Conservation (phyloP, 2,113 vertebrate species). For the Microtus montanus region DNA sequence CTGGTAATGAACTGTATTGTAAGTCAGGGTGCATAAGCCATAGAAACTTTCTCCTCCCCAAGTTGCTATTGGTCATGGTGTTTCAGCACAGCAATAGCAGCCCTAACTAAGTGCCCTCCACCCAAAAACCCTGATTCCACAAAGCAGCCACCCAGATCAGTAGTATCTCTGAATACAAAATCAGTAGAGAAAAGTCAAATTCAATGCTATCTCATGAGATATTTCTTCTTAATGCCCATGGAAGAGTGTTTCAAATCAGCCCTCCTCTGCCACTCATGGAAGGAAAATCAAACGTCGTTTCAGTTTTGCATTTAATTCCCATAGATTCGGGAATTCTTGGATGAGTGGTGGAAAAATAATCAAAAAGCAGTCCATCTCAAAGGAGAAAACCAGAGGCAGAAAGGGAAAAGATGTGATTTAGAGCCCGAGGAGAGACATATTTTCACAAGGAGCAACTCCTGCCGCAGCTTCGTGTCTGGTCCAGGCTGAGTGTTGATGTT, state of each 20-base stretch:
- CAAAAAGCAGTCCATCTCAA: slow-evolving; percentile 34
- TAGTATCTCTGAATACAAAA: neutral
- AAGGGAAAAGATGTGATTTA: slow-evolving; percentile 61
- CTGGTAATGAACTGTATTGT: neutral
- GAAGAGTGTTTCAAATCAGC: neutral
- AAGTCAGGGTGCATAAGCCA: neutral
- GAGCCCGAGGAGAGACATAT: slow-evolving; percentile 57
- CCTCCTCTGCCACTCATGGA: neutral
- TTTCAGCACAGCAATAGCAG: neutral
- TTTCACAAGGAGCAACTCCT: slow-evolving; percentile 64
- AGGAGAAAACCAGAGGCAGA: slow-evolving; percentile 63
- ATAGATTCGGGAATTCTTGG: slow-evolving; percentile 14
- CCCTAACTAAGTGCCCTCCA: neutral
- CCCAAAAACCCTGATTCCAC: neutral
- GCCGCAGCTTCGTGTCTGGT: slow-evolving; percentile 15
- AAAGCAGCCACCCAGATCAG: neutral
- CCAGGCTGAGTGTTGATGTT: slow-evolving; percentile 60
- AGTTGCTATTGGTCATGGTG: neutral
- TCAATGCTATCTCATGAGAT: neutral
- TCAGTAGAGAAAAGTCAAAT: neutral
- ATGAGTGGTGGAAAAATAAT: slow-evolving; percentile 58
- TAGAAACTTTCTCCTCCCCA: neutral
- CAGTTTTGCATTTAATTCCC: slow-evolving; percentile 46
- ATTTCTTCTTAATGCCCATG: neutral
- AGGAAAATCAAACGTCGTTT: slow-evolving; percentile 4